Conservation (phyloP, 2,888 invertebrate genomes). For the Orthonevra nobilis region DNA sequence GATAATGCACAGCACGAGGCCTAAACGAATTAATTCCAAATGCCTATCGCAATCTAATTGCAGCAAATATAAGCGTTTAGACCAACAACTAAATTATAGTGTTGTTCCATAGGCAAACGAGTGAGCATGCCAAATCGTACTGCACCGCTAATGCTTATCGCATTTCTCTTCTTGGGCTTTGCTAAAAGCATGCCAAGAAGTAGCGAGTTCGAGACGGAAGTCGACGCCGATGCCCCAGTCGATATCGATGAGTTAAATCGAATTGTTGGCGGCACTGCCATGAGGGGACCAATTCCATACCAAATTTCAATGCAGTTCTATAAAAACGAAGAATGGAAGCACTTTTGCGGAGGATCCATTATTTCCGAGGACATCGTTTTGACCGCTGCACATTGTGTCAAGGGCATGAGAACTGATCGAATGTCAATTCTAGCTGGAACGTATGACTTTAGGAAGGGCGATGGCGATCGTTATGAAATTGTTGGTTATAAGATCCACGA, state of each 20-base stretch:
- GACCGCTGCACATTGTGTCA: slow-evolving; percentile 77
- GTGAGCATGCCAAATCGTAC: slow-evolving; percentile 30
- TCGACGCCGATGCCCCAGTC: neutral
- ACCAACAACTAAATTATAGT: slow-evolving; percentile 29
- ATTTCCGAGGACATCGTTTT: slow-evolving; percentile 74
- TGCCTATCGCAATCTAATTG: slow-evolving; percentile 41
- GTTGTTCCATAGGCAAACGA: slow-evolving; percentile 1
- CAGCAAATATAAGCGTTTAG: slow-evolving; percentile 44
- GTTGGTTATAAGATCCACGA: slow-evolving; percentile 72
- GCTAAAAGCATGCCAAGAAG: slow-evolving; percentile 2
- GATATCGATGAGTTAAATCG: slow-evolving; percentile 64
- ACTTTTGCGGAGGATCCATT: slow-evolving; percentile 77
- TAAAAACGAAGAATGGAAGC: slow-evolving; percentile 63
- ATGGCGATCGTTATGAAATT: slow-evolving; percentile 71
- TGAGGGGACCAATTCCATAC: slow-evolving; percentile 73
- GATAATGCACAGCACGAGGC: slow-evolving; percentile 49
- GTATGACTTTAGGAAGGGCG: slow-evolving; percentile 21
- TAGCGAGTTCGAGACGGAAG: no score
- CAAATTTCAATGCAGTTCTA: slow-evolving; percentile 72
- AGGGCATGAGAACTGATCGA: slow-evolving; percentile 27
- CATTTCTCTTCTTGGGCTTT: neutral
- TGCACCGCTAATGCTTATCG: slow-evolving; percentile 5
- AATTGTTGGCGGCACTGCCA: slow-evolving; percentile 76
- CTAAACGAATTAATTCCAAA: slow-evolving; percentile 39
- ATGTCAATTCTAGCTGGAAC: slow-evolving; percentile 73